A percentile compares a stretch with the other conserved stretches of the same genome.
Conservation (phyloP, 1,140 invertebrate genomes). For the Homalodisca vitripennis region DNA sequence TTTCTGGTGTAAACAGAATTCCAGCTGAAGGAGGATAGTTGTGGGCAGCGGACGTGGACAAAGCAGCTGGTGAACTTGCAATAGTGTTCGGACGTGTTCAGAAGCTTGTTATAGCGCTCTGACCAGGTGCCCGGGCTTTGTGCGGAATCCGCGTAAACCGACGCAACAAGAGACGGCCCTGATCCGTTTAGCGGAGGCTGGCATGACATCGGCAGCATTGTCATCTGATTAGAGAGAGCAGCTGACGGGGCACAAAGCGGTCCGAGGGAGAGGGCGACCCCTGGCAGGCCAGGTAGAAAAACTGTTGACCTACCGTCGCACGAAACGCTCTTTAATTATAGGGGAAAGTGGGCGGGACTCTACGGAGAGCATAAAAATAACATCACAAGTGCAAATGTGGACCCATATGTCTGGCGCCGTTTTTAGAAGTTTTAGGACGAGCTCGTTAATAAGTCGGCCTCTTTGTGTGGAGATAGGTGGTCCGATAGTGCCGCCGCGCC, state of each 20-base stretch:
- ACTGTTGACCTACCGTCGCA: conserved; percentile 22
- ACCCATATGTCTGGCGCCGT: conserved; percentile 25
- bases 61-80: conserved; percentile 6
- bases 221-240: conserved; percentile 24
- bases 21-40: too few species aligned
- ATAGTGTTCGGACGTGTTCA: conserved; percentile 8
- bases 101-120: conserved; percentile 17
- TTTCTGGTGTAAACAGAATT: too few species aligned
- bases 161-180: conserved; percentile 19
- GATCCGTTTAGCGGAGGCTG: conserved; percentile 26
- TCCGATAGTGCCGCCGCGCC: conserved; percentile 16
- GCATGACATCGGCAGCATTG: conserved; percentile 19
- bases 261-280: background rate
- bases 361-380: conserved; percentile 19
- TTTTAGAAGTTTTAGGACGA: conserved; percentile 27
- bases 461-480: conserved; percentile 26
- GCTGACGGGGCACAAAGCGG: background rate
- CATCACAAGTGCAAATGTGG: conserved; percentile 29
- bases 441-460: conserved; percentile 30
- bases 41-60: background rate
- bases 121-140: conserved; percentile 4
- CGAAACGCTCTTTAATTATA: conserved; percentile 20
- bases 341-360: conserved; percentile 20
- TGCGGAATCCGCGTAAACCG: conserved; percentile 2
- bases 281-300: conserved; percentile 20